Evolutionary conservation across 2,888 invertebrate genomes (phyloP).

Genomic region (Orthonevra nobilis): DNA sequence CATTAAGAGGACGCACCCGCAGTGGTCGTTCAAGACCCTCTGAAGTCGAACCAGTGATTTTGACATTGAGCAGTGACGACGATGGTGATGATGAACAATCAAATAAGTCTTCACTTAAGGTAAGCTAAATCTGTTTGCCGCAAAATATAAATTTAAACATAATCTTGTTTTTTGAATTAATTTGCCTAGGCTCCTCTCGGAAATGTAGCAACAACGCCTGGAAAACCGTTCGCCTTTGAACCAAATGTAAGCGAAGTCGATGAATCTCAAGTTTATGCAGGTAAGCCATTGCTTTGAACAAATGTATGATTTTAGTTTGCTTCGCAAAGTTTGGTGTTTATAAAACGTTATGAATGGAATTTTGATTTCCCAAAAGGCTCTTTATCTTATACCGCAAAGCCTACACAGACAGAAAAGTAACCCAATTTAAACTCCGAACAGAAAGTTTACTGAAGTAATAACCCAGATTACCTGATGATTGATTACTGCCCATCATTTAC

Average conservation of each 20-base stretch:
- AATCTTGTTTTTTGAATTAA: too few species aligned
- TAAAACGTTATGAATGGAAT: too few species aligned
- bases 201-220: constrained; percentile 61
- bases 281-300: constrained; percentile 74
- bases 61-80: constrained; percentile 87
- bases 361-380: too few species aligned
- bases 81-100: constrained; percentile 81
- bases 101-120: constrained; percentile 73
- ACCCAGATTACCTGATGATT: too few species aligned
- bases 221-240: constrained; percentile 76
- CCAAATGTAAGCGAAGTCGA: constrained; percentile 76
- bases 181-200: constrained; percentile 62
- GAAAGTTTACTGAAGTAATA: too few species aligned
- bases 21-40: constrained; percentile 80
- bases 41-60: constrained; percentile 85
- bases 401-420: too few species aligned
- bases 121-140: constrained; percentile 61
- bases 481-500: too few species aligned
- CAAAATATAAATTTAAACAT: too few species aligned
- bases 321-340: too few species aligned
- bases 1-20: constrained; percentile 78
- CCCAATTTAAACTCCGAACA: too few species aligned
- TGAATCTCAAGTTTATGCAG: constrained; percentile 75
- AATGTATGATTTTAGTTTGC: too few species aligned
- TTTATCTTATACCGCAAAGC: too few species aligned